These are phyloP conservation scores for Macquaria australasica DNA, from an alignment of 2,113 vertebrate species.

Conservation along the genomic window DNA sequence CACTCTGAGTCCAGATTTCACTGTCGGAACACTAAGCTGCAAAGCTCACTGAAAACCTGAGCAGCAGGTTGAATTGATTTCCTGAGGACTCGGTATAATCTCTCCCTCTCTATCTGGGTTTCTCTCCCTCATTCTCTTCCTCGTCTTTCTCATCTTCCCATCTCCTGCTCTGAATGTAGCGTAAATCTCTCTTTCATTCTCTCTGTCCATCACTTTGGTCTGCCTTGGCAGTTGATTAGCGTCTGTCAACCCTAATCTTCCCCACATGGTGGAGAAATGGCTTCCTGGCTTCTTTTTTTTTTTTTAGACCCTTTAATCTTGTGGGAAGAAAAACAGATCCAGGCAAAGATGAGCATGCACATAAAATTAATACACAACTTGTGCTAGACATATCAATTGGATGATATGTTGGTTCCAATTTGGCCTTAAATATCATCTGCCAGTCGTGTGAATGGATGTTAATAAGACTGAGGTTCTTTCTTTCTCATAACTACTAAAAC, in stretches of 20 bases:
- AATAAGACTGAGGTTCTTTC: background rate
- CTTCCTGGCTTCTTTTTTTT: background rate
- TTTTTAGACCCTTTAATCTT: slow-evolving; percentile 32
- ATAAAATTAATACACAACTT: background rate
- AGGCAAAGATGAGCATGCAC: background rate
- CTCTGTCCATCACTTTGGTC: slow-evolving; percentile 44
- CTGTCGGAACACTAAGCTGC: slow-evolving; percentile 32
- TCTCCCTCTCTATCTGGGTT: slow-evolving; percentile 12
- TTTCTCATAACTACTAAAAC: background rate
- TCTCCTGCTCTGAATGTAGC: slow-evolving; percentile 15
- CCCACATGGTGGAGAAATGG: slow-evolving; percentile 24
- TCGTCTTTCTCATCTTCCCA: background rate
- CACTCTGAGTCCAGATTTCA: slow-evolving; percentile 7
- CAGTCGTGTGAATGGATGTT: background rate
- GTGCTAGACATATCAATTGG: background rate
- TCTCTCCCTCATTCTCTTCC: background rate
- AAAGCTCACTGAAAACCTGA: slow-evolving; percentile 40
- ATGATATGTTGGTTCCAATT: background rate
- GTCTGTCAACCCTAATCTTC: slow-evolving; percentile 58
- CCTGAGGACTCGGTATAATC: slow-evolving; percentile 26
- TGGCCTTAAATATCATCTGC: background rate
- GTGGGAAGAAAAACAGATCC: slow-evolving; percentile 12
- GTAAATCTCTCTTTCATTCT: slow-evolving; percentile 20
- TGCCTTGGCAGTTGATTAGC: slow-evolving; percentile 58
- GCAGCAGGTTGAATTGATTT: slow-evolving; percentile 52